phyloP scores from a whole-genome alignment of 1,140 invertebrate genomes.

The Macrostomum lignano region DNA sequence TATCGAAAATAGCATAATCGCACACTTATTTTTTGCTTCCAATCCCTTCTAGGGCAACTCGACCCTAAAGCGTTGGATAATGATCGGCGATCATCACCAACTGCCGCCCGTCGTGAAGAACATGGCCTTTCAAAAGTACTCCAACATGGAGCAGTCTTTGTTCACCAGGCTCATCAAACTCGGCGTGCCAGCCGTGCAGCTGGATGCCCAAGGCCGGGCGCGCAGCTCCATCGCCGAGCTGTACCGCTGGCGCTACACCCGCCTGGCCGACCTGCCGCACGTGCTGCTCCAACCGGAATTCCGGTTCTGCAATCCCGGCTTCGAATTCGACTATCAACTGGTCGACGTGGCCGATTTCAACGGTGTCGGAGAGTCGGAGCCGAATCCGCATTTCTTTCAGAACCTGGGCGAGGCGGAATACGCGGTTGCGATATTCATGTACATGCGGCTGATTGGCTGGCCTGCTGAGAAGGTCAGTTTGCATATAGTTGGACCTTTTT shows the following conservation, averaged over 20 bases:
- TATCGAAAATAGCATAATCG: no score
- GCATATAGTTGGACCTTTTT: no score
- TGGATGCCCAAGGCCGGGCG: slow-evolving; percentile 85
- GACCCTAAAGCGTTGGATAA: slow-evolving; percentile 95
- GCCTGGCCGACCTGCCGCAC: slow-evolving; percentile 62
- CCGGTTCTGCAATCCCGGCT: slow-evolving; percentile 58
- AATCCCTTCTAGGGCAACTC: slow-evolving; percentile 35
- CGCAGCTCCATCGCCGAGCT: slow-evolving; percentile 63
- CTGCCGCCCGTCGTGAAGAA: slow-evolving; percentile 96
- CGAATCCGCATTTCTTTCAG: slow-evolving; percentile 87
- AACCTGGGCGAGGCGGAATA: slow-evolving; percentile 97
- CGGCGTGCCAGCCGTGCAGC: slow-evolving; percentile 74
- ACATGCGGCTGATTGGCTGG: slow-evolving; percentile 85
- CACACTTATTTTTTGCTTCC: no score
- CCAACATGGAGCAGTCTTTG: slow-evolving; percentile 95
- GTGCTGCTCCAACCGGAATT: slow-evolving; percentile 55
- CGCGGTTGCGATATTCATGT: slow-evolving; percentile 86
- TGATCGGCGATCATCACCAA: slow-evolving; percentile 99
- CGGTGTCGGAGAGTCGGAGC: slow-evolving; percentile 77
- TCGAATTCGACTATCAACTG: slow-evolving; percentile 69
- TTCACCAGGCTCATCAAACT: slow-evolving; percentile 80
- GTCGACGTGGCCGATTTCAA: slow-evolving; percentile 90
- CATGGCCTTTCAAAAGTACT: slow-evolving; percentile 98
- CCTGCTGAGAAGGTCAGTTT: no score
- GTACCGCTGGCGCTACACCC: slow-evolving; percentile 91